Base-by-base conservation (phyloP, 2,888 invertebrate species). In the Tetragonisca angustula region DNA sequence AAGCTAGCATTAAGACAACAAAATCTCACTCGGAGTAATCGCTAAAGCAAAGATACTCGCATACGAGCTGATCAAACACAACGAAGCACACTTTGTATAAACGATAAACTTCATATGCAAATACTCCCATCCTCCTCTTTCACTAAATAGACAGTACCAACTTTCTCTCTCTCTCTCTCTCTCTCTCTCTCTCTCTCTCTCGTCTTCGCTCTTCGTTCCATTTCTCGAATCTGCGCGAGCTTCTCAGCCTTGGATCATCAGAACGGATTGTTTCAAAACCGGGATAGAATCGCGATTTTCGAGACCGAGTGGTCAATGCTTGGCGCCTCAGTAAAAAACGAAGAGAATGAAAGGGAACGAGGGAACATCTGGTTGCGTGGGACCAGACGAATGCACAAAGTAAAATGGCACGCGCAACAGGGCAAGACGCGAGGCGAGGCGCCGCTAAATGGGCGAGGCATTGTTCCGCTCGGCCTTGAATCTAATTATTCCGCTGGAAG, bases 401-500 rank as follows among this genome's bases (percentile, higher is more conserved):
- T 76, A 76, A 80, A 84, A 83, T 73, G 49, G 73, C 59, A 13
- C 56, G 85, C 64, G 76, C 76, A 84, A 75, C 77, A 79, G 83
- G 78, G 83, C 82, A 83, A 87, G 79, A 79, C 82, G 67, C 85
- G 81, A 24, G 56, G 56, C 56, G 13, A 4, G 59, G 61, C 75
- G 64, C 77, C 67, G 75, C 78, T 85, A 87, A 90, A 88, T 90
- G 90, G 91, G 90, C 90, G 90, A 91, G 92, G 87, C 91, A 91
- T 92, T 91, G 92, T 90, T 89, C 89, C 87, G 67, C 65, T 62
- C 84, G 90, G 88, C 92, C 91, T 92, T 92, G 91, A 88, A 90
- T 92, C 90, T 92, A 92, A 93, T 93, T 93, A 93, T 92, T 93
- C 91, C 81, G 85, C 79, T 89, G 88, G 87, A 91, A 90, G 87